phyloP scores from a whole-genome alignment of 2,888 invertebrate species.

The Zhuqinia jingwanae region DNA sequence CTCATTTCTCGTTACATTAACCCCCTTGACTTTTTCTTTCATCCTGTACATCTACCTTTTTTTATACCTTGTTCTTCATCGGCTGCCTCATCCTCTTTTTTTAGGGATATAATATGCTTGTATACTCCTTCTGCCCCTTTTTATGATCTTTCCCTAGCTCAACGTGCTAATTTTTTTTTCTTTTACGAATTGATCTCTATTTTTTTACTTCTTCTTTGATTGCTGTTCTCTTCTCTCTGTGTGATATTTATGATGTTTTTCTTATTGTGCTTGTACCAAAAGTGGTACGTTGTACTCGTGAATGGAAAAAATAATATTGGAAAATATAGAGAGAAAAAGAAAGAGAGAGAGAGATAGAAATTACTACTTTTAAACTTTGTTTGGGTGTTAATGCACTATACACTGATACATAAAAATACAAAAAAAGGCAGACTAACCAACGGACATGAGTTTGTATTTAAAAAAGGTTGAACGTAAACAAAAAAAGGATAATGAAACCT shows the following conservation, averaged over 20 bases:
- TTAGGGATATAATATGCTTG: not conserved
- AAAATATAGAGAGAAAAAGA: no score
- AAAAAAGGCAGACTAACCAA: not conserved
- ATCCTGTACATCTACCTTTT: no score
- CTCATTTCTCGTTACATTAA: conserved; percentile 63
- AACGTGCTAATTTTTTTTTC: conserved; percentile 10
- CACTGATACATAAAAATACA: not conserved
- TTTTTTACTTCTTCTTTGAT: not conserved
- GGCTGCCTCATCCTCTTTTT: no score
- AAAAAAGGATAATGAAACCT: no score
- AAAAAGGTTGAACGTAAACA: conserved; percentile 22
- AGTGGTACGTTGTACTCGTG: not conserved
- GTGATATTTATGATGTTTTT: not conserved
- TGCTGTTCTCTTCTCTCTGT: conserved; percentile 15
- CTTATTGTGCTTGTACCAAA: not conserved
- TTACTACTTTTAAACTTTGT: not conserved
- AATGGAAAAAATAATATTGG: not conserved
- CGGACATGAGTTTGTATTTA: not conserved
- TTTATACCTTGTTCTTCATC: not conserved
- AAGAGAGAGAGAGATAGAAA: no score
- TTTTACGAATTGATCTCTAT: conserved; percentile 4
- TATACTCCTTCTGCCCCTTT: conserved; percentile 3
- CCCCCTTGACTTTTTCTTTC: conserved; percentile 51
- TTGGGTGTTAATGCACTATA: not conserved
- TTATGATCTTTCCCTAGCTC: conserved; percentile 21